Base-by-base conservation (phyloP, 2,797 vertebrate species). In the Pseudomugil tenellus region DNA sequence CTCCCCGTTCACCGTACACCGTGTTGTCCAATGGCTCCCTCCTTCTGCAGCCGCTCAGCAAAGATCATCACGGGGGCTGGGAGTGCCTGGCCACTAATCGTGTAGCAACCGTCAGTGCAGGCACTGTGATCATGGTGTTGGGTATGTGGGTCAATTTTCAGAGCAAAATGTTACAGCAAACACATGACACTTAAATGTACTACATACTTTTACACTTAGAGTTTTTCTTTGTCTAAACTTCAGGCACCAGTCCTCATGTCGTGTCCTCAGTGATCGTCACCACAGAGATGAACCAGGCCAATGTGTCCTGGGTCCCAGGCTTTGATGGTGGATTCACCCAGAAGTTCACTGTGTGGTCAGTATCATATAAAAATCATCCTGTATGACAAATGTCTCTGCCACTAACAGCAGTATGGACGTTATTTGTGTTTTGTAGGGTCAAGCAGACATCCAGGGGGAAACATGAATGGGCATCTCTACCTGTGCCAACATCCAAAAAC, bases 301-400 rank as follows among this genome's bases (percentile, higher is more conserved):
- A 97, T 26, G 88, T 99, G 58, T 96, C 96, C 80, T 99, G 98
- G 98, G 94, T 95, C 56, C 95, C 97, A 0, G 97, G 97, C 1
- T 99, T 98, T 64, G 97, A 99, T 13, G 97, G 98, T 19, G 97
- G 98, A 64, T 97, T 96, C 79, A 95, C 95, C 48, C 98, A 99
- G 91, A 95, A 94, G 85, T 98, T 97, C 91, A 98, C 95, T 35
- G 94, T 99, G 9, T 99, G 98, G 98, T 99, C 91, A 81, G 92
- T 90, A 58, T n/a, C 28, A 32, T 32, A 58, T 17, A 26, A 9
- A 58, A 29, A 5, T 21, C 13, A 51, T 21, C 16, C 35, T 43
- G 0, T 11, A 2, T 32, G 14, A 60, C 13, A 2, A 23, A 26
- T 29, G 58, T 28, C 14, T 48, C 8, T 49, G 3, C 48, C 53